Conservation (phyloP, 2,113 vertebrate species). For the Piprites chloris region DNA sequence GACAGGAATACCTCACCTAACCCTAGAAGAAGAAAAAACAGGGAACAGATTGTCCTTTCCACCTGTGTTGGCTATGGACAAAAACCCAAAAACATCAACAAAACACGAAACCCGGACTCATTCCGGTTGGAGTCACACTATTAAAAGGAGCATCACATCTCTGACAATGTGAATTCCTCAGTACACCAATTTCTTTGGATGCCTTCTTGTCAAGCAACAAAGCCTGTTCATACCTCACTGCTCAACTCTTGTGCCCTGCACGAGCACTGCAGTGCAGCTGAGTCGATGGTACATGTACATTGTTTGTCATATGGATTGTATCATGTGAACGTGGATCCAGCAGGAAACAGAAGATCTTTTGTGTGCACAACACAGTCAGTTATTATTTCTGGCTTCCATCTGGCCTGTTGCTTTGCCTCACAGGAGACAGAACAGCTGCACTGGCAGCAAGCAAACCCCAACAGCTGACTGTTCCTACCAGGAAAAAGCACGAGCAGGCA, state of each 20-base stretch:
- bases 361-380: neutral
- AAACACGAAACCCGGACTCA: neutral
- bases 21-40: conserved; percentile 5
- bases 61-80: neutral
- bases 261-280: neutral
- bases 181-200: neutral
- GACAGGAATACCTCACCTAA: conserved; percentile 21
- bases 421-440: conserved; percentile 22
- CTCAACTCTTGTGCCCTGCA: neutral
- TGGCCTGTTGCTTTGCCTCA: neutral
- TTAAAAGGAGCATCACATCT: neutral
- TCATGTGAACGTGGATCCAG: neutral
- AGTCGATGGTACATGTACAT: accelerated
- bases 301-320: neutral
- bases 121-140: neutral
- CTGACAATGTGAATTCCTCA: neutral
- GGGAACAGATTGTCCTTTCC: conserved; percentile 27
- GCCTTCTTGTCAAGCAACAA: neutral
- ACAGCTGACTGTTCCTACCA: neutral
- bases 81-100: neutral
- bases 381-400: conserved; percentile 5
- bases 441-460: neutral
- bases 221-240: neutral
- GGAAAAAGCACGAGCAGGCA: neutral
- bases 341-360: conserved; percentile 1